Evolutionary conservation across 2,888 invertebrate species (phyloP), one percentile per base, ranked within the genome.

Genomic region (Mamestra brassicae): DNA sequence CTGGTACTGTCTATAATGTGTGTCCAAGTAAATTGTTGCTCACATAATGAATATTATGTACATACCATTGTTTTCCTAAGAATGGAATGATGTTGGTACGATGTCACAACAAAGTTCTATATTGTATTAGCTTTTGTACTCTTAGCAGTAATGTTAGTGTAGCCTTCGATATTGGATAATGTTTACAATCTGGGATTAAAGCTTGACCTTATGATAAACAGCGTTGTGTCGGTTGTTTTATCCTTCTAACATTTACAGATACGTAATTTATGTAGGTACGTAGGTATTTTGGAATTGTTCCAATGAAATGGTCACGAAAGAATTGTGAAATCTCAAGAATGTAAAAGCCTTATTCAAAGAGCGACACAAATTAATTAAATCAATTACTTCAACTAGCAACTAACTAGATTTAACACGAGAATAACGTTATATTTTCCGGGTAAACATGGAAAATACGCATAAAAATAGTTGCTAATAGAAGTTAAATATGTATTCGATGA

Each of bases 131-230:
- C 60, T 65, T 82, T 73, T 65, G 64, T 73, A 45, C n/a, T 76
- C 69, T 75, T 10, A 68, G 60, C 47, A 5, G 13, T 82, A 62
- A 79, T 70, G 42, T 73, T 64, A 54, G 54, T 36, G 47, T 58
- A 66, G 62, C 84, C 80, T 80, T 75, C 71, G 69, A 69, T 65
- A 80, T 84, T 66, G 65, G 80, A 84, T 83, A 67, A 50, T 80
- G 80, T 80, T 81, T 84, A 71, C 84, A 69, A 66, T 60, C 62
- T 57, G 55, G 58, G 65, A 84, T 83, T 71, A 71, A 42, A 74
- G 64, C 64, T 66, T 58, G 45, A 50, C 64, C 65, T 54, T 68
- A 57, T 15, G 57, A 74, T 63, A 65, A 62, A 58, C 34, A 54
- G 11, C n/a, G 17, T 36, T 36, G 50, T 66, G 66, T 60, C 52